phyloP scores from a whole-genome alignment of 2,888 invertebrate species.

The Megamerina dolium region DNA sequence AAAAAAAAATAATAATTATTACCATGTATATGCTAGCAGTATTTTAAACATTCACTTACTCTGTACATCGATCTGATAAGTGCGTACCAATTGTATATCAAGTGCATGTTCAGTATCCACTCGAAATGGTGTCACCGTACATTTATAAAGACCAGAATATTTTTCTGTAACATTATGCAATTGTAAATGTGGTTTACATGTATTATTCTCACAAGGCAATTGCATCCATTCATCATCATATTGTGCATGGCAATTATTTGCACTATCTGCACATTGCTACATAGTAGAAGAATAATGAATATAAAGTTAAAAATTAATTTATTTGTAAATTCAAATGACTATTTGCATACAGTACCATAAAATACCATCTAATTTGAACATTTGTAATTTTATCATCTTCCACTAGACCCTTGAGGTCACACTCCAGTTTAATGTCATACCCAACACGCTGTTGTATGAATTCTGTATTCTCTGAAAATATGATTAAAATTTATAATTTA shows the following conservation, averaged over 20 bases:
- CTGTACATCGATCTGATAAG: slow-evolving; percentile 44
- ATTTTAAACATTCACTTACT: slow-evolving; percentile 27
- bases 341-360: slow-evolving; percentile 32
- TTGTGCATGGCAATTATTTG: slow-evolving; percentile 32
- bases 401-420: slow-evolving; percentile 37
- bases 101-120: slow-evolving; percentile 31
- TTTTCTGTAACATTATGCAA: slow-evolving; percentile 43
- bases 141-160: slow-evolving; percentile 47
- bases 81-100: slow-evolving; percentile 43
- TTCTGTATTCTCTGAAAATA: slow-evolving; percentile 37
- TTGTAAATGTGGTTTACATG: slow-evolving; percentile 36
- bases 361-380: slow-evolving; percentile 42
- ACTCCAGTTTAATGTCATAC: slow-evolving; percentile 38
- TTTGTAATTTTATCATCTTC: slow-evolving; percentile 28
- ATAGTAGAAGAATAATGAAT: too few relatives aligned
- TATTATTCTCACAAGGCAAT: slow-evolving; percentile 37
- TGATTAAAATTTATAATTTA: too few relatives aligned
- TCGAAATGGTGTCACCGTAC: slow-evolving; percentile 40
- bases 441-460: slow-evolving; percentile 42
- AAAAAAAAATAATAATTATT: not conserved
- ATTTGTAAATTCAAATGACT: not conserved
- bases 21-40: slow-evolving; percentile 1
- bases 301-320: not conserved
- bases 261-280: slow-evolving; percentile 38
- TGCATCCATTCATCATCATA: slow-evolving; percentile 38